phyloP scores from a whole-genome alignment of 2,888 invertebrate species.

The Cordilura impudica region DNA sequence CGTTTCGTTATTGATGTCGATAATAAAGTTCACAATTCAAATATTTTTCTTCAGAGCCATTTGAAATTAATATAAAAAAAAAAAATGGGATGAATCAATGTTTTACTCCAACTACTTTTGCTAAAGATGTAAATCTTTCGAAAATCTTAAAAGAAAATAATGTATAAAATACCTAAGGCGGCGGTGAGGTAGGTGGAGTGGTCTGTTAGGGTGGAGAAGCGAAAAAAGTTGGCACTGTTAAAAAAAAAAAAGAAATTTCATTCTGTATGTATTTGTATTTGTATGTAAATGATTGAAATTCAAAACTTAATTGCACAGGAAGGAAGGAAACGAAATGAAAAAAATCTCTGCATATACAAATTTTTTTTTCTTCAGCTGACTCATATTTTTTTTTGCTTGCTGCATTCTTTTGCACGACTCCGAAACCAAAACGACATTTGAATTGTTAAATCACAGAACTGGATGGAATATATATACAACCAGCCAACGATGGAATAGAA shows the following conservation, averaged over 20 bases:
- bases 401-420: conserved; percentile 40
- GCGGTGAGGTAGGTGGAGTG: neutral
- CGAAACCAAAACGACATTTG: conserved; percentile 49
- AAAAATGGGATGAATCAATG: too few relatives aligned
- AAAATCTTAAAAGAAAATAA: neutral
- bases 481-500: conserved; percentile 1
- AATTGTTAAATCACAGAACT: conserved; percentile 47
- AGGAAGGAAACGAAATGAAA: conserved; percentile 57
- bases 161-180: neutral
- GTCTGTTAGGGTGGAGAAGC: too few relatives aligned
- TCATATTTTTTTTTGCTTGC: conserved; percentile 3
- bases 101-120: too few relatives aligned
- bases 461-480: conserved; percentile 10
- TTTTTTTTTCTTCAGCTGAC: too few relatives aligned
- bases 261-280: conserved; percentile 30
- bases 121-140: neutral
- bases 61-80: too few relatives aligned
- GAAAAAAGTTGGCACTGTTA: conserved; percentile 63
- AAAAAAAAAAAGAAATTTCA: too few relatives aligned
- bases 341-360: conserved; percentile 44
- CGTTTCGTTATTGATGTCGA: too few relatives aligned
- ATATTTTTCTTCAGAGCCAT: too few relatives aligned
- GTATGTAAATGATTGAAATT: conserved; percentile 61
- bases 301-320: conserved; percentile 63
- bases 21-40: too few relatives aligned